Evolutionary conservation across 2,888 invertebrate genomes (phyloP), one percentile per base, ranked within the genome.

Genomic region (Zaprionus bogoriensis): DNA sequence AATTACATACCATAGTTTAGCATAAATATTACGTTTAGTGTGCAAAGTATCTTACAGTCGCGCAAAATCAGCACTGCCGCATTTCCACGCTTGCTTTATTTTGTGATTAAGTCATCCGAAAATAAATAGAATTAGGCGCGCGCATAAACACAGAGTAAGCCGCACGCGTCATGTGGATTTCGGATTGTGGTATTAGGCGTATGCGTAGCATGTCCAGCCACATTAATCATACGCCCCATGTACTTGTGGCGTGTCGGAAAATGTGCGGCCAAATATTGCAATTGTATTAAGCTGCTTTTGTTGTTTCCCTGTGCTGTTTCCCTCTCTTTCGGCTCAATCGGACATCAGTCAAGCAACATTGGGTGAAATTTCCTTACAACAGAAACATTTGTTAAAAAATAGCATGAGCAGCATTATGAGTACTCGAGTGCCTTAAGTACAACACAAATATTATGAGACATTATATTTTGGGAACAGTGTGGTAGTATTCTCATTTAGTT

Each of bases 141-240:
- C 42, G 25, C 22, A 12, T 23, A 38, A 48, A 42, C 50, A 30
- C 36, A 45, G 32, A 25, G 32, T 28, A 36, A 25, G n/a, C 41
- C 2, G 17, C 50, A 63, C 63, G 36, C 52, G 67, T 44, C 23
- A 42, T 27, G 14, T 30, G 45, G 23, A 27, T 36, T 44, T 20
- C 12, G 10, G 22, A 20, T 38, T 58, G 53, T 54, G 41, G 3
- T 41, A 45, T 28, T 19, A n/a, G 14, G 60, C 65, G 76, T 74
- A 74, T 77, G 61, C 70, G 67, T 62, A 73, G 53, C 39, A 48
- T 51, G 39, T 45, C 54, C 12, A 41, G 17, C 22, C 22, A 47
- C 22, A 74, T 74, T 59, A 61, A 70, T 67, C 64, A 73, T 75
- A 67, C 70, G 57, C 59, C 60, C 30, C 60, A 27, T 73, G 58